Conservation (phyloP, 2,797 vertebrate genomes). For the Acanthurus lineatus region DNA sequence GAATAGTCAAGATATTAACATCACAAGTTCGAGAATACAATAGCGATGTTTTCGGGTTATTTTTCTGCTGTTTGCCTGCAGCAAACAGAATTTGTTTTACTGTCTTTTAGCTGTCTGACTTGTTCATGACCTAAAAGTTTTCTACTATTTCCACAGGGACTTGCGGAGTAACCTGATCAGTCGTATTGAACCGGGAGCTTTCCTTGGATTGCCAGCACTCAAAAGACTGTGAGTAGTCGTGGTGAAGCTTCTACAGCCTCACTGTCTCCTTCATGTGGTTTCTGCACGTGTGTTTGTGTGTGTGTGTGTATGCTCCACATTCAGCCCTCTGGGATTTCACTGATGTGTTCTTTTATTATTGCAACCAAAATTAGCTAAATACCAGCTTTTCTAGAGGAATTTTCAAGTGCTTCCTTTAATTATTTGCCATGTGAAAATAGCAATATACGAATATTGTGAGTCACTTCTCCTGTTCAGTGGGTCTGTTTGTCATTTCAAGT, state of each 20-base stretch:
- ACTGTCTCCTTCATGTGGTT: conserved; percentile 37
- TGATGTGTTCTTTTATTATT: conserved; percentile 13
- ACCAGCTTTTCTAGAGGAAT: background rate
- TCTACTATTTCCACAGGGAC: conserved; percentile 84
- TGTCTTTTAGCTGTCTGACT: conserved; percentile 10
- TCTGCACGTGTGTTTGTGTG: conserved; percentile 9
- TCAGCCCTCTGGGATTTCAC: conserved; percentile 12
- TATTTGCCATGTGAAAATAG: conserved; percentile 36
- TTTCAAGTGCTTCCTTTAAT: conserved; percentile 24
- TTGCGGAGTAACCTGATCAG: conserved; percentile 96
- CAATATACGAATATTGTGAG: conserved; percentile 11
- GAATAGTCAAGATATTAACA: background rate
- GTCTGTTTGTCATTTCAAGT: conserved; percentile 6
- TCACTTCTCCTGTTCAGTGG: conserved; percentile 10
- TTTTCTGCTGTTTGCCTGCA: background rate
- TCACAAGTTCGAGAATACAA: background rate
- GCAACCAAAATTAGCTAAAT: conserved; percentile 9
- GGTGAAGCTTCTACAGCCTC: conserved; percentile 10
- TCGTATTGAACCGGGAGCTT: conserved; percentile 94
- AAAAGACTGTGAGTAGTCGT: conserved; percentile 94
- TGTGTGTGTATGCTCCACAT: conserved; percentile 7
- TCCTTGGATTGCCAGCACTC: conserved; percentile 91
- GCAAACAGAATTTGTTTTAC: background rate
- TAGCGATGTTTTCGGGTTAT: background rate
- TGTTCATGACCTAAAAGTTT: conserved; percentile 11